Evolutionary conservation across 2,113 vertebrate genomes (phyloP).

Genomic region (Halcyon senegalensis): DNA sequence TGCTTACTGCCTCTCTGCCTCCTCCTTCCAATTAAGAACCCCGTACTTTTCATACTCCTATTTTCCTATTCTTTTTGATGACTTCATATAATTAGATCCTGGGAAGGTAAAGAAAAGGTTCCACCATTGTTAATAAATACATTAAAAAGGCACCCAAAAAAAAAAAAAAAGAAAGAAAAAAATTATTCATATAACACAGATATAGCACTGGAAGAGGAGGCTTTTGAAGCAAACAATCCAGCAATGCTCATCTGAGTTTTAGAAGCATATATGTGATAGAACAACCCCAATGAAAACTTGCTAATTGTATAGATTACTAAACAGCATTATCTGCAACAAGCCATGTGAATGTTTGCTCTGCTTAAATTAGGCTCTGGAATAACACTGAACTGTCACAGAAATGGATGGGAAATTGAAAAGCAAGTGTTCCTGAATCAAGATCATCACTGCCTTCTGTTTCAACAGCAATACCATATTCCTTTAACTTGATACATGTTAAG

Average conservation of each 20-base stretch:
- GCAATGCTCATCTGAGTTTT: neutral
- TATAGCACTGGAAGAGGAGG: neutral
- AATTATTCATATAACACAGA: neutral
- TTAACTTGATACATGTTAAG: neutral
- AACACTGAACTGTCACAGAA: neutral
- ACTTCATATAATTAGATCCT: neutral
- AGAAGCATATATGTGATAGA: neutral
- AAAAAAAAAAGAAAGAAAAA: neutral
- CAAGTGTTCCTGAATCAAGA: too few species aligned
- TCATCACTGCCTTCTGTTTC: neutral
- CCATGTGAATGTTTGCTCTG: neutral
- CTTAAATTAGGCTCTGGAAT: neutral
- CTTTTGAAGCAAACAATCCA: neutral
- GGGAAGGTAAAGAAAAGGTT: neutral
- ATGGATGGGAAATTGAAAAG: neutral
- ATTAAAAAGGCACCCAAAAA: neutral
- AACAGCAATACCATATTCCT: neutral
- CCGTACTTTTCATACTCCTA: neutral
- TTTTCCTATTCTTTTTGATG: neutral
- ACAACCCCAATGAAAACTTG: neutral
- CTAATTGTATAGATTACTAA: neutral
- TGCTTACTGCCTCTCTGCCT: neutral
- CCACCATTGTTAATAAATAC: neutral
- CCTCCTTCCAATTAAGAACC: neutral
- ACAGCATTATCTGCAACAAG: neutral